Evolutionary conservation across 1,140 invertebrate species (phyloP).

Genomic region (Anastatus disparis): DNA sequence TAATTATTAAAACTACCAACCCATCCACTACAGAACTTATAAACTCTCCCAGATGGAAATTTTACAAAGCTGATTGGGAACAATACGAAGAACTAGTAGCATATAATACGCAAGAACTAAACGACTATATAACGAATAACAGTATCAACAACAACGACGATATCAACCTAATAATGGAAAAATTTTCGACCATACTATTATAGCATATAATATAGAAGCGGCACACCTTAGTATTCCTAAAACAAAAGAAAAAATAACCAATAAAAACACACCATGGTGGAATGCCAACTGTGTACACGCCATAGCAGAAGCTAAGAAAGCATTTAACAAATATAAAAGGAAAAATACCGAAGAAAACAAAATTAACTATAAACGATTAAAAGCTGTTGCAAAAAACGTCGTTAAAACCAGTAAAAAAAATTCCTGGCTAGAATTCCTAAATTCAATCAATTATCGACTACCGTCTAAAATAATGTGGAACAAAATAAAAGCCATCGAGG

Average conservation of each 20-base stretch:
- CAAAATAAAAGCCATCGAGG: constrained; percentile 37
- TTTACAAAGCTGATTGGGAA: not conserved
- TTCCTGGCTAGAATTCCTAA: not conserved
- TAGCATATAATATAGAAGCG: too few relatives aligned
- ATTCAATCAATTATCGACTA: constrained; percentile 14
- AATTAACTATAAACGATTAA: not conserved
- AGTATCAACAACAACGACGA: not conserved
- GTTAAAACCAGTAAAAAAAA: not conserved
- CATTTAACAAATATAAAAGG: constrained; percentile 3
- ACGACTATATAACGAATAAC: not conserved
- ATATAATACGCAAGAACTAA: not conserved
- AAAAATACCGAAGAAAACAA: not conserved
- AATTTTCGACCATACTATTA: not conserved
- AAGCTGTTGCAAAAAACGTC: not conserved
- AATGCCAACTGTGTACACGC: not conserved
- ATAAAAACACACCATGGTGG: not conserved
- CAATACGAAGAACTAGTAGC: not conserved
- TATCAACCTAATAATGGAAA: not conserved
- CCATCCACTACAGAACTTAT: not conserved
- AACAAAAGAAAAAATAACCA: not conserved
- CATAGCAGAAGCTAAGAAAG: not conserved
- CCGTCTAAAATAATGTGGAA: constrained; percentile 37
- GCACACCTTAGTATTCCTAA: not conserved
- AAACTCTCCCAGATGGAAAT: not conserved
- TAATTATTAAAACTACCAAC: constrained; percentile 41